A percentile compares a stretch with the other conserved stretches of the same genome.
These are phyloP conservation scores for Drepanosiphum platanoidis DNA, from an alignment of 2,888 invertebrate genomes.

Conservation along the genomic window DNA sequence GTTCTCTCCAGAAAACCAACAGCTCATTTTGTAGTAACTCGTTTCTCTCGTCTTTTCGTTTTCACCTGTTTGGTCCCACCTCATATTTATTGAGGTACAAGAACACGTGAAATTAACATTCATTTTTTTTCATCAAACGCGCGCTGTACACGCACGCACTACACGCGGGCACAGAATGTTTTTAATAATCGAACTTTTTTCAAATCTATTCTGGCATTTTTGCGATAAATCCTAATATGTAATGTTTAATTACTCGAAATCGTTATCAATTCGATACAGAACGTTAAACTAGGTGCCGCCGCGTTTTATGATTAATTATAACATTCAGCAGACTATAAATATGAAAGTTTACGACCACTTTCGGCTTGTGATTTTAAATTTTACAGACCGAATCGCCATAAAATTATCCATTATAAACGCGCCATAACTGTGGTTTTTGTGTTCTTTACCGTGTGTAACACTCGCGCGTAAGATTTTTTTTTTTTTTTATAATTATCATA, in stretches of 20 bases:
- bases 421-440: neutral
- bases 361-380: slow-evolving; percentile 20
- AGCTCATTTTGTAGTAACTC: neutral
- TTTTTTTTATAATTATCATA: slow-evolving; percentile 29
- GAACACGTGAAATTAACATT: no score
- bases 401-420: neutral
- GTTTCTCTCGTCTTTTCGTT: slow-evolving; percentile 13
- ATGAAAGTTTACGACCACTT: slow-evolving; percentile 41
- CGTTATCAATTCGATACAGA: neutral
- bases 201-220: slow-evolving; percentile 7
- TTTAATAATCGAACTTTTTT: neutral
- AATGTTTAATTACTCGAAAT: neutral
- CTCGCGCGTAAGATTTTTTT: no score
- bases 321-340: neutral
- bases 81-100: neutral
- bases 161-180: neutral
- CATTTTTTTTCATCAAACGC: neutral
- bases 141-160: neutral
- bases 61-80: neutral
- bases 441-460: slow-evolving; percentile 5
- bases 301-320: slow-evolving; percentile 10
- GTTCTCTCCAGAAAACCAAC: slow-evolving; percentile 2
- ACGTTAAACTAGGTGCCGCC: neutral
- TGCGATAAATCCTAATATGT: neutral
- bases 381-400: slow-evolving; percentile 36